A percentile compares a stretch with the other conserved stretches of the same genome.
These are phyloP conservation scores for Cossypha polioptera DNA, from an alignment of 2,797 vertebrate genomes.

Conservation along the genomic window DNA sequence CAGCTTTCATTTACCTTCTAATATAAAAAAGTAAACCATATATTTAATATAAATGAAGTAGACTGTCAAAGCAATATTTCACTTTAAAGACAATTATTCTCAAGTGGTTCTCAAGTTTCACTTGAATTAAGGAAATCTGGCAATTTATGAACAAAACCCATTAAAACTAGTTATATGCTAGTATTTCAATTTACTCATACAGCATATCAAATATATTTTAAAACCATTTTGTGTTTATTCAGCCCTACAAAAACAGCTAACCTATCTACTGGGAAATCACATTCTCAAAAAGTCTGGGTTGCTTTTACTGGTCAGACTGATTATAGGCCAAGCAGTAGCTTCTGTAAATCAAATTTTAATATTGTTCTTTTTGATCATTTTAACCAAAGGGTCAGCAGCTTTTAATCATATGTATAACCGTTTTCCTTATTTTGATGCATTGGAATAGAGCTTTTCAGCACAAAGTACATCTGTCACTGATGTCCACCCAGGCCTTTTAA, in stretches of 20 bases:
- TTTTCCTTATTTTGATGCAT: constrained; percentile 31
- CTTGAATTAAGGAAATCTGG: constrained; percentile 52
- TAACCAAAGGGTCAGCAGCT: constrained; percentile 54
- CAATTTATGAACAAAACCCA: constrained; percentile 34
- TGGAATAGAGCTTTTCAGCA: constrained; percentile 22
- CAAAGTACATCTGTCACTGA: background rate
- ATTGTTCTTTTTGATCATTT: constrained; percentile 60
- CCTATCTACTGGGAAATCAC: constrained; percentile 36
- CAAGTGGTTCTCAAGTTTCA: constrained; percentile 50
- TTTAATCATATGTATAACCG: constrained; percentile 20
- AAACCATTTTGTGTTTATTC: constrained; percentile 45
- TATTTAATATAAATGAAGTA: constrained; percentile 36
- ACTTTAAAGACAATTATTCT: constrained; percentile 52
- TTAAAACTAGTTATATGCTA: constrained; percentile 22
- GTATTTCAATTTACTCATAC: constrained; percentile 38
- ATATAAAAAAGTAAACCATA: constrained; percentile 23
- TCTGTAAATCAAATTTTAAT: constrained; percentile 72
- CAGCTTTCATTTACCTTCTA: constrained; percentile 27
- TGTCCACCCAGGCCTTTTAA: background rate
- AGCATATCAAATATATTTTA: constrained; percentile 6
- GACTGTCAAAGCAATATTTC: constrained; percentile 32
- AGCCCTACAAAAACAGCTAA: constrained; percentile 51
- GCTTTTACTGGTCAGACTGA: constrained; percentile 44
- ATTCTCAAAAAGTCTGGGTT: background rate
- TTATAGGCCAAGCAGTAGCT: constrained; percentile 52